Evolutionary conservation across 2,888 invertebrate genomes (phyloP).

Genomic region (Agonopterix arenella): DNA sequence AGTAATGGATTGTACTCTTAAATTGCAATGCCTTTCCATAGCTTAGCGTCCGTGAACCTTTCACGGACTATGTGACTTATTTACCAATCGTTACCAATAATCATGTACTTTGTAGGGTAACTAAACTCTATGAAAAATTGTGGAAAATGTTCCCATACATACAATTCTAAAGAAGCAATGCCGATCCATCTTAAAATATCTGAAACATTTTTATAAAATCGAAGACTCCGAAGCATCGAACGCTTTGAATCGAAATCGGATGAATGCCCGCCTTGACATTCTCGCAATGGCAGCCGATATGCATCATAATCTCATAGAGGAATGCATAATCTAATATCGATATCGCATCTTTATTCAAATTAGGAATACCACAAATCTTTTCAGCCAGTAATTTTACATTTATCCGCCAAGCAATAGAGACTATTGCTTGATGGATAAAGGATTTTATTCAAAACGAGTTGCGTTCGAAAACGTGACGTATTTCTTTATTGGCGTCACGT

Average conservation of each 20-base stretch:
- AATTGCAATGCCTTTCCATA: no score
- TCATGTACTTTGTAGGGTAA: no score
- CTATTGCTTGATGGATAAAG: neutral
- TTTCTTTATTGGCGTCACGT: conserved; percentile 20
- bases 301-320: neutral
- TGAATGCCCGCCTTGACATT: neutral
- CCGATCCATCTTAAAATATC: neutral
- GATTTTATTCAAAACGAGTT: conserved; percentile 4
- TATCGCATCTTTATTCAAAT: conserved; percentile 1
- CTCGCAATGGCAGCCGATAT: neutral
- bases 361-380: neutral
- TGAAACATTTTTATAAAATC: neutral
- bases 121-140: no score
- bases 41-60: no score
- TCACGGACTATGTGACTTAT: no score
- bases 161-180: neutral
- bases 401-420: neutral
- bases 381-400: neutral
- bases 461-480: conserved; percentile 14
- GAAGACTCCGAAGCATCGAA: no score
- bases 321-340: conserved; percentile 1
- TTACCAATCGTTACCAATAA: no score
- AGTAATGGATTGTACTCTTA: no score
- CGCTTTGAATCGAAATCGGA: neutral
- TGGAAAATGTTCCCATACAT: neutral